phyloP scores from a whole-genome alignment of 2,113 vertebrate genomes.

The Tyrannus savana region DNA sequence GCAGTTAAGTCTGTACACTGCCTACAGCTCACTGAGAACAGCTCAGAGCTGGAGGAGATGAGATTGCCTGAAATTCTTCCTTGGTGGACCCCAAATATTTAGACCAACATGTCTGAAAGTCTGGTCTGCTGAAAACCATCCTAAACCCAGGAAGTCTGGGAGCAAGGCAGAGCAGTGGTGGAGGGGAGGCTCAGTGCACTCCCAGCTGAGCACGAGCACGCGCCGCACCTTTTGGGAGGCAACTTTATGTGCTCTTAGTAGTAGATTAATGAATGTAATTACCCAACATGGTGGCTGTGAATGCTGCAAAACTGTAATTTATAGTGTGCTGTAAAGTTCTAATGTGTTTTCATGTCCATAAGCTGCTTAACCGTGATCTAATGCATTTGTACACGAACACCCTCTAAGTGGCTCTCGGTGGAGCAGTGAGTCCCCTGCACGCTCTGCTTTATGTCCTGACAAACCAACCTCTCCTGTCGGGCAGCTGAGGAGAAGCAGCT shows the following conservation, averaged over 20 bases:
- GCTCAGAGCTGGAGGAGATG: neutral
- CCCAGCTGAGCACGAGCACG: slow-evolving; percentile 59
- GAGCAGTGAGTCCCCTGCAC: slow-evolving; percentile 43
- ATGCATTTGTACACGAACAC: slow-evolving; percentile 75
- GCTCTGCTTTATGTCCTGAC: slow-evolving; percentile 55
- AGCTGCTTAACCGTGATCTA: slow-evolving; percentile 82
- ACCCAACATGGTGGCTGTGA: slow-evolving; percentile 74
- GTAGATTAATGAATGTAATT: slow-evolving; percentile 86
- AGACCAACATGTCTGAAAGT: neutral
- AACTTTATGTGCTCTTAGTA: slow-evolving; percentile 79
- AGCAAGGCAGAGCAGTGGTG: neutral
- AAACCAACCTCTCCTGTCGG: slow-evolving; percentile 40
- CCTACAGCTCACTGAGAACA: neutral
- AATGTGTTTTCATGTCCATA: slow-evolving; percentile 84
- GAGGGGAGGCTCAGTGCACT: neutral
- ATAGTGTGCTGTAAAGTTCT: slow-evolving; percentile 80
- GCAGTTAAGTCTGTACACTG: neutral
- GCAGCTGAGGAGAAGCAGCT: slow-evolving; percentile 62
- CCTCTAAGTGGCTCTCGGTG: slow-evolving; percentile 69
- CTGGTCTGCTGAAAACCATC: neutral
- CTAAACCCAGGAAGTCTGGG: neutral
- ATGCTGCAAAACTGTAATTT: slow-evolving; percentile 79
- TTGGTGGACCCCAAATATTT: neutral
- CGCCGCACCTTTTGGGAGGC: slow-evolving; percentile 60
- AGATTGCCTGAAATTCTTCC: neutral